Evolutionary conservation across 2,113 vertebrate species (phyloP).

Genomic region (Progne subis): DNA sequence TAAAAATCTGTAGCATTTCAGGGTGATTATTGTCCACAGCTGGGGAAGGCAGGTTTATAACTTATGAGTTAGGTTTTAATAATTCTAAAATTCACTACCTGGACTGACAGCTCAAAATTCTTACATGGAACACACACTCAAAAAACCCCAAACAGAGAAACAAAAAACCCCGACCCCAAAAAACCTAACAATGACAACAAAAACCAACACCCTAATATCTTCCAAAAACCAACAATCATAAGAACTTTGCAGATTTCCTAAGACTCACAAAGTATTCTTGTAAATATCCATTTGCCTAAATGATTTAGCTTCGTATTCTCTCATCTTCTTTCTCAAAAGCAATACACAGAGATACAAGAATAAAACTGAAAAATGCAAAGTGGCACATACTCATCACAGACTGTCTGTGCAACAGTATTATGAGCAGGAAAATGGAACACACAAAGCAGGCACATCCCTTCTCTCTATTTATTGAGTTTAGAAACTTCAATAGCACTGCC

Average conservation of each 20-base stretch:
- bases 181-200: accelerated
- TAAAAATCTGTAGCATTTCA: not conserved
- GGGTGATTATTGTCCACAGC: not conserved
- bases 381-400: accelerated
- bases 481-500: not conserved
- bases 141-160: not conserved
- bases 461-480: not conserved
- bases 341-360: not conserved
- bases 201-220: accelerated
- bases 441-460: not conserved
- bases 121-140: not conserved
- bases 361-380: not conserved
- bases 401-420: not conserved
- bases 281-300: not conserved
- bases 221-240: accelerated
- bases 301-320: not conserved
- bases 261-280: not conserved
- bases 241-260: not conserved
- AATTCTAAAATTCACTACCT: not conserved
- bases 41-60: not conserved
- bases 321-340: not conserved
- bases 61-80: not conserved
- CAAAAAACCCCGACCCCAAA: not conserved
- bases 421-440: not conserved
- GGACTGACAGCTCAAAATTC: not conserved